Evolutionary conservation across 2,797 vertebrate genomes (phyloP), one percentile per base, ranked within the genome.

Genomic region (Chelmon rostratus): DNA sequence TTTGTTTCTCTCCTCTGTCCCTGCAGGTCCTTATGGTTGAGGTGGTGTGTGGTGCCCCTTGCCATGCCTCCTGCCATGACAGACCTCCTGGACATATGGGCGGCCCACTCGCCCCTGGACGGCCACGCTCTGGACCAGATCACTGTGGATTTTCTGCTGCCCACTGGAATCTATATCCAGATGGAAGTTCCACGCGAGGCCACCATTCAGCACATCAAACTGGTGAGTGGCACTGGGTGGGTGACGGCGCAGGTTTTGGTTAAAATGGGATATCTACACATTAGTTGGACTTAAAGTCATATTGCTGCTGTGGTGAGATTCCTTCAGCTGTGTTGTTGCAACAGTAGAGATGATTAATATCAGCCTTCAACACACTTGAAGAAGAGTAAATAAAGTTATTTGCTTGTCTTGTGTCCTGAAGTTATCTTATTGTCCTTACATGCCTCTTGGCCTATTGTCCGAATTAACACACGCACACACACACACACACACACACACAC

Each of bases 41-140:
- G 96, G 95, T 96, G 95, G 94, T 89, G 93, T 68, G 86, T 67
- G 62, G 88, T 94, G 94, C 87, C 83, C 91, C 92, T 92, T 96
- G 97, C 94, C 92, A 99, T 99, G 98, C 97, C 98, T 97, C 98
- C 98, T 93, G 97, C 98, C 89, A 97, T 99, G 97, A 97, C 96
- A 93, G 98, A 99, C 95, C 93, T 95, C 93, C 96, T 99, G 95
- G 98, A 99, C 95, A 97, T 98, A 94, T 99, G 98, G 98, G 97
- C 96, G 76, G 97, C 96, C 91, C 96, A 97, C 90, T 96, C 97
- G 57, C 96, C 97, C 89, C 95, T 97, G 87, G 94, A 95, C 74
- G 91, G 95, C 88, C 95, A 96, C 64, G 91, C 94, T 88, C 96
- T 96, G 93, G 96, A 95, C 93, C 95, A 96, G 89, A 94, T 99